Percentiles rank a stretch among this genome's conserved stretches.
These are phyloP conservation scores for Bothrops jararaca DNA, from an alignment of 2,113 vertebrate genomes.

Conservation along the genomic window DNA sequence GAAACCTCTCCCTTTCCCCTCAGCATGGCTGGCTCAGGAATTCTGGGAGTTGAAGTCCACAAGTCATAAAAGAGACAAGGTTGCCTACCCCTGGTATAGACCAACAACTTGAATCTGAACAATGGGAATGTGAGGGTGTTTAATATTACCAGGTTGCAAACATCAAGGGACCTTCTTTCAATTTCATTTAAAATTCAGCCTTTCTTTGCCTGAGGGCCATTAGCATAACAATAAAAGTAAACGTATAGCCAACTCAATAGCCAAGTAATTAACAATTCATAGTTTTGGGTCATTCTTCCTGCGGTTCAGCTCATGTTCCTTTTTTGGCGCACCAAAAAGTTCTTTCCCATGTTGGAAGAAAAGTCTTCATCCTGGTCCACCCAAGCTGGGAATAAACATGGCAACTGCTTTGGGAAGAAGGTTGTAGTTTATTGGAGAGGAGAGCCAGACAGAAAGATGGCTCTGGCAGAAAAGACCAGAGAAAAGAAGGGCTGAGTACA, in stretches of 20 bases:
- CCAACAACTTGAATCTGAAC: not conserved
- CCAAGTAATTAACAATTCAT: not conserved
- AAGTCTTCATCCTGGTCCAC: too few species aligned
- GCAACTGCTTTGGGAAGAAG: too few species aligned
- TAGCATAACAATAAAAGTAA: not conserved
- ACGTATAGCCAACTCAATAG: not conserved
- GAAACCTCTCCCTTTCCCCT: too few species aligned
- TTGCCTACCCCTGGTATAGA: not conserved
- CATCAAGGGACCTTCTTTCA: not conserved
- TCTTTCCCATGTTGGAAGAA: not conserved
- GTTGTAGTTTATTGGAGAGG: too few species aligned
- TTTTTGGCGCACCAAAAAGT: not conserved
- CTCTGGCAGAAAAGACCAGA: too few species aligned
- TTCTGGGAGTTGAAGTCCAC: too few species aligned
- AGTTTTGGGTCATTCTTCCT: not conserved
- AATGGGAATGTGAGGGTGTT: not conserved
- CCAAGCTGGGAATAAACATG: too few species aligned
- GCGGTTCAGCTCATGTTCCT: not conserved
- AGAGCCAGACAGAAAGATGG: too few species aligned
- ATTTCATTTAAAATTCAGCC: not conserved
- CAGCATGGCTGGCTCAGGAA: too few species aligned
- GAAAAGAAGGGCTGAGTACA: too few species aligned
- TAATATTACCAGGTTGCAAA: not conserved
- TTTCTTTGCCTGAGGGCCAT: not conserved
- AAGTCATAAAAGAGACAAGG: too few species aligned